Base-by-base conservation (phyloP, 2,113 vertebrate genomes). In the Eonycteris spelaea region DNA sequence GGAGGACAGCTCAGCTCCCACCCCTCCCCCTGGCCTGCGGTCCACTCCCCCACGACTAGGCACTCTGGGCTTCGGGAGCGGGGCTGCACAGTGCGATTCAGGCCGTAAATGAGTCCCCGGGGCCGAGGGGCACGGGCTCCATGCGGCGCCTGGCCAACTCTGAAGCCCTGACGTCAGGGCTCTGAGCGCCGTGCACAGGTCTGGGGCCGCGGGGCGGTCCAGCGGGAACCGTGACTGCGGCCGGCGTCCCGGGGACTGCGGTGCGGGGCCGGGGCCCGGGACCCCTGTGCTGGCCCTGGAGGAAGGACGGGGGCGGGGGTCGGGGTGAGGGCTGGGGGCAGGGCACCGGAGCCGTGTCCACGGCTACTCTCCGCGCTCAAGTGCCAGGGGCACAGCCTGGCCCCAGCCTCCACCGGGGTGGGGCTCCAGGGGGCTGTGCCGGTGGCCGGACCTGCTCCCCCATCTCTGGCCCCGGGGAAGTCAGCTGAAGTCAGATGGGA, bases 161-260 rank as follows among this genome's bases (percentile, higher is more conserved):
- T 13, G 57, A 53, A 57, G 65, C 24, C 84, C 40, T 12, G 2
- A 3, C 7, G 9, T 21, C 40, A 7, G 7, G 28, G 40, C 63
- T 45, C 51, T 1, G 0, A 68, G 70, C n/a, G 15, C 55, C 68
- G 0, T 3, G 33, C 55, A 6, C 74, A 80, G 5, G 24, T 73
- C 63, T 43, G 0, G 15, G 87, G 77, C 9, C 2, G 18, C 65
- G 5, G 22, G 48, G n/a, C 30, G 0, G 0, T 70, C 57, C n/a
- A 13, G 1, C 0, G 19, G 57, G 3, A n/a, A 10, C 43, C 38
- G 7, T 7, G 1, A 11, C 71, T 30, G 3, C n/a, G 1, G 21
- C 88, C 21, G 48, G 2, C 80, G 70, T 13, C 77, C 90, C 19
- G 1, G 55, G 70, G 70, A 14, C 45, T 26, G 10, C 0, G 7